Evolutionary conservation across 1,140 invertebrate genomes (phyloP).

Genomic region (Mylabris phalerata): DNA sequence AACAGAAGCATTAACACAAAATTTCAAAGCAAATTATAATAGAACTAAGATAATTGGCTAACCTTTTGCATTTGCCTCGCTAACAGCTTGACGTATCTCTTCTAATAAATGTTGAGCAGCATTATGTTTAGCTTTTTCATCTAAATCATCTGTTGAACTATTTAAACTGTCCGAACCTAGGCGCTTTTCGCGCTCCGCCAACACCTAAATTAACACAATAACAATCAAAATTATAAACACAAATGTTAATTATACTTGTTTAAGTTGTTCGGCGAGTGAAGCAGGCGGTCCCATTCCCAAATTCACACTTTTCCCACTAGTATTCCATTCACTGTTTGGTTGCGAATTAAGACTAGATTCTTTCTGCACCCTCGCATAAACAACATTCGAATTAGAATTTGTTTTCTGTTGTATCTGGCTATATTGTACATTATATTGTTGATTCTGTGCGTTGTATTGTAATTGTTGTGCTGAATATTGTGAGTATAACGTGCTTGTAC

Average conservation of each 20-base stretch:
- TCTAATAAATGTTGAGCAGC: conserved; percentile 71
- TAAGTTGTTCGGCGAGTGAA: conserved; percentile 74
- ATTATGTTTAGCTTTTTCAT: conserved; percentile 49
- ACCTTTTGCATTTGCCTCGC: conserved; percentile 76
- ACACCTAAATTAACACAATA: conserved; percentile 27
- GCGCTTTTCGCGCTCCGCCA: conserved; percentile 40
- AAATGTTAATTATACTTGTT: conserved; percentile 52
- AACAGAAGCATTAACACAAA: background rate
- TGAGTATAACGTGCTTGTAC: conserved; percentile 18
- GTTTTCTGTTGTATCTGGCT: conserved; percentile 24
- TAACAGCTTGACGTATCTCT: conserved; percentile 76
- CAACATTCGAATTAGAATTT: conserved; percentile 23
- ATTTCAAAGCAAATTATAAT: background rate
- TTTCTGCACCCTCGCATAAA: conserved; percentile 40
- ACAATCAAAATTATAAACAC: background rate
- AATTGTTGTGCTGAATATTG: conserved; percentile 25
- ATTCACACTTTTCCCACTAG: conserved; percentile 27
- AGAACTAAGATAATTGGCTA: conserved; percentile 27
- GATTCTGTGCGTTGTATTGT: conserved; percentile 27
- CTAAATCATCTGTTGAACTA: conserved; percentile 57
- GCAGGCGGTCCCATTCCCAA: conserved; percentile 53
- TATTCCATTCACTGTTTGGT: conserved; percentile 32
- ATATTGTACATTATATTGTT: conserved; percentile 32
- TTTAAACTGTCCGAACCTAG: conserved; percentile 52
- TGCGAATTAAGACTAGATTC: conserved; percentile 27